Percentiles rank a stretch among this genome's conserved stretches.
Evolutionary conservation across 2,888 invertebrate genomes (phyloP).

Genomic region (Drosophila siamana): DNA sequence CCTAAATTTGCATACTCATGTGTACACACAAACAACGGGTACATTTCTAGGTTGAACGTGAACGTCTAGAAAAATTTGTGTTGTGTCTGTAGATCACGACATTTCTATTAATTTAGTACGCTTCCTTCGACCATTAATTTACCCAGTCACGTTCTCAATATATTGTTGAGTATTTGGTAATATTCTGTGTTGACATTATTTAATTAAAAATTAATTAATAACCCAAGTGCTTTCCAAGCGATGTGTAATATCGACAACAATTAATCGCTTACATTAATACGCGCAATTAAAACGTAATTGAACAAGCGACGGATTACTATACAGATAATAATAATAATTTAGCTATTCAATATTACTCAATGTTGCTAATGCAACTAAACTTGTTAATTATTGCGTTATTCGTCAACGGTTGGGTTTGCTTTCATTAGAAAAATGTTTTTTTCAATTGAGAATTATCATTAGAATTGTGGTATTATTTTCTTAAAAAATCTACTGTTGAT

Average conservation of each 20-base stretch:
- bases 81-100: not conserved
- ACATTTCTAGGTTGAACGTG: slow-evolving; percentile 2
- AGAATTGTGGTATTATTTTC: too few species aligned
- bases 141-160: not conserved
- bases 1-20: not conserved
- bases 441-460: too few species aligned
- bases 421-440: too few species aligned
- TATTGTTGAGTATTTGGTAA: not conserved
- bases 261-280: not conserved
- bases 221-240: not conserved
- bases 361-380: not conserved
- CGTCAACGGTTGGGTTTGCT: not conserved
- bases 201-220: not conserved
- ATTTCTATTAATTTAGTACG: not conserved
- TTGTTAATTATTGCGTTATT: not conserved
- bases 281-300: not conserved
- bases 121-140: not conserved
- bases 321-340: not conserved
- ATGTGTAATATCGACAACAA: not conserved
- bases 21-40: not conserved
- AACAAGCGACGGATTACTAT: not conserved
- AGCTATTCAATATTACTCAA: not conserved
- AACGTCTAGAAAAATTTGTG: not conserved
- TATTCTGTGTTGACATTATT: not conserved
- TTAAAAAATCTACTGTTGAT: too few species aligned